Base-by-base conservation (phyloP, 1,140 invertebrate species). In the Drosophila sechellia region DNA sequence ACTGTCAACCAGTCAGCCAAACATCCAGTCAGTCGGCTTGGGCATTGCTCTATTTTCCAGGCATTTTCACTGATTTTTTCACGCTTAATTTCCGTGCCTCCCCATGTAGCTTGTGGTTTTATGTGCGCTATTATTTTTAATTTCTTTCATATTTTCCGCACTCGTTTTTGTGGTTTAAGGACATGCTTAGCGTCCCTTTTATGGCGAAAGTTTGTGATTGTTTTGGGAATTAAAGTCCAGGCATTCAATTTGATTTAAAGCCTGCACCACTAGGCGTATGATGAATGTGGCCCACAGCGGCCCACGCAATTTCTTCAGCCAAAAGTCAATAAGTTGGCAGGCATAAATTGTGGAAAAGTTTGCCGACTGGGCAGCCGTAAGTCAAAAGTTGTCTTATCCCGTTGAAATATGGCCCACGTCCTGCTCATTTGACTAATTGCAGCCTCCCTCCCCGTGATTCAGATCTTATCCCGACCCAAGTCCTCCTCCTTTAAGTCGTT, bases 201-300 rank as follows among this genome's bases (percentile, higher is more conserved):
- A 77, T 77, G 73, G 61, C 17, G 8, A 77, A 77, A 77, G 17
- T 78, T 76, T 77, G 20, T 48, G 56, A 77, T 84, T 87, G 79
- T 69, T 83, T 79, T 72, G 70, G 78, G 75, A 64, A 73, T 66
- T 46, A 53, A 64, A 52, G 46, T 50, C 25, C 12, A 48, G 43
- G 73, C 69, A 75, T 85, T 85, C 74, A 81, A 81, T 86, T 80
- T 86, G 74, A 86, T 86, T 86, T 86, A 81, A 84, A 65, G 69
- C 54, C 22, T 40, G 58, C 59, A 54, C 81, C 69, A 75, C 60
- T 68, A 72, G 63, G 52, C 75, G 59, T 71, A 78, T 78, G 66
- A 78, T 84, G 55, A 77, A 60, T 80, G 68, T 63, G 61, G 42
- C 17, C n/a, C 15, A 42, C 17, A 75, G 40, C 22, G 58, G 58